Percentiles rank a stretch among this genome's conserved stretches.
phyloP scores from a whole-genome alignment of 2,113 vertebrate genomes.

The Passer domesticus region DNA sequence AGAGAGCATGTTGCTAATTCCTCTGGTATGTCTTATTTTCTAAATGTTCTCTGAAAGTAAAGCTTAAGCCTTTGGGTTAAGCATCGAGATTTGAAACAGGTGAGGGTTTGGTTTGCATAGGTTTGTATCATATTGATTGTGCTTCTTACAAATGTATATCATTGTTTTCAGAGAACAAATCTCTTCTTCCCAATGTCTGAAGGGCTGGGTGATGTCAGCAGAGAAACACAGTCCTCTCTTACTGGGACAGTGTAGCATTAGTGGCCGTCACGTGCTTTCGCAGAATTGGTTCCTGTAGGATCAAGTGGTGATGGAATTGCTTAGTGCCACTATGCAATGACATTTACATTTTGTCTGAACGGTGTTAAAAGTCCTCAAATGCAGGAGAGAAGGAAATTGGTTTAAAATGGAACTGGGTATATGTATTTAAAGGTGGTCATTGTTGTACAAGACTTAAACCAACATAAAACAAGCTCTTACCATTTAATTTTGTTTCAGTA shows the following conservation, averaged over 20 bases:
- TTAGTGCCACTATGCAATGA: not conserved
- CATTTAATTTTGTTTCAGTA: not conserved
- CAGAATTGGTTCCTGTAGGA: constrained; percentile 4
- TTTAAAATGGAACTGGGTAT: not conserved
- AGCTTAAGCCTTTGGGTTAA: not conserved
- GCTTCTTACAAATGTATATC: not conserved
- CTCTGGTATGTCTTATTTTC: not conserved
- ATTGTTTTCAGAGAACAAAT: not conserved
- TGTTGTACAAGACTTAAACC: not conserved
- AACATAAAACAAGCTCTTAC: not conserved
- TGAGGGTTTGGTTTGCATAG: not conserved
- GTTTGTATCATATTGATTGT: not conserved
- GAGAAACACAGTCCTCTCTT: not conserved
- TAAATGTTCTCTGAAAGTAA: not conserved
- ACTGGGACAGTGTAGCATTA: not conserved
- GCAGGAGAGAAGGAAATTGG: not conserved
- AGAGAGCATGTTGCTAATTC: not conserved
- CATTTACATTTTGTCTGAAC: not conserved
- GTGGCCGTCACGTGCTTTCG: not conserved
- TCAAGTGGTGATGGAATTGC: not conserved
- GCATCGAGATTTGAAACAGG: not conserved
- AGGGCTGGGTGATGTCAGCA: not conserved
- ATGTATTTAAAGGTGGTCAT: not conserved
- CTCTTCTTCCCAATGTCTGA: not conserved
- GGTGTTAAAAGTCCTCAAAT: not conserved